phyloP scores from a whole-genome alignment of 2,797 vertebrate species.

The Channallabes apus region DNA sequence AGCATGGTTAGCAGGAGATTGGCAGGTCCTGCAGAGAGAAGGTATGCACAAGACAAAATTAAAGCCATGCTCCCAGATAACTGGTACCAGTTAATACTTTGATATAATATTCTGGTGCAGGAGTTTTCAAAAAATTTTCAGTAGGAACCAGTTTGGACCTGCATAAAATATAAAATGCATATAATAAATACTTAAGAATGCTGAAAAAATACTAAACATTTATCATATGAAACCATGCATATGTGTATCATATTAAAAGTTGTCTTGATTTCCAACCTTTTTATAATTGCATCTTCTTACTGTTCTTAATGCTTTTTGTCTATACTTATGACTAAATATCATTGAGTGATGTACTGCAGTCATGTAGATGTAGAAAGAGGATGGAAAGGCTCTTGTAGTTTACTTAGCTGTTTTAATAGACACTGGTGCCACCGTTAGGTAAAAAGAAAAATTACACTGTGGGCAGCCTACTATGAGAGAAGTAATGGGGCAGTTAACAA shows the following conservation, averaged over 20 bases:
- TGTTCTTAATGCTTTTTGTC: not conserved
- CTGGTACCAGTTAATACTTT: not conserved
- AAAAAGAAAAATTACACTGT: not conserved
- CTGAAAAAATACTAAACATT: not conserved
- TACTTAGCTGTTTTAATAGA: not conserved
- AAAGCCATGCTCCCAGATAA: not conserved
- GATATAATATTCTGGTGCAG: not conserved
- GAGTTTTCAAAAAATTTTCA: not conserved
- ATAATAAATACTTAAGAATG: not conserved
- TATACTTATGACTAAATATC: not conserved
- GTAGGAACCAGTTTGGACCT: not conserved
- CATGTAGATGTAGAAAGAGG: not conserved
- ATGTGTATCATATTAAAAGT: not conserved
- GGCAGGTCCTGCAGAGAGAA: conserved; percentile 90
- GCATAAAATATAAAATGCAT: too few species aligned
- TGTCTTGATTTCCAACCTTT: not conserved
- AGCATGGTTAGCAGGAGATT: conserved; percentile 86
- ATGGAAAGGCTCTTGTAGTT: not conserved
- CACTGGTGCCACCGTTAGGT: not conserved
- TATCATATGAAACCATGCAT: not conserved
- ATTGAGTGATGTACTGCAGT: too few species aligned
- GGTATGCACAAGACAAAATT: conserved; percentile 69
- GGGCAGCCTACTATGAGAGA: too few species aligned
- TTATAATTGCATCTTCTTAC: not conserved
- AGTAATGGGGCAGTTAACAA: not conserved